Base-by-base conservation (phyloP, 2,113 vertebrate species). In the Notothenia coriiceps region DNA sequence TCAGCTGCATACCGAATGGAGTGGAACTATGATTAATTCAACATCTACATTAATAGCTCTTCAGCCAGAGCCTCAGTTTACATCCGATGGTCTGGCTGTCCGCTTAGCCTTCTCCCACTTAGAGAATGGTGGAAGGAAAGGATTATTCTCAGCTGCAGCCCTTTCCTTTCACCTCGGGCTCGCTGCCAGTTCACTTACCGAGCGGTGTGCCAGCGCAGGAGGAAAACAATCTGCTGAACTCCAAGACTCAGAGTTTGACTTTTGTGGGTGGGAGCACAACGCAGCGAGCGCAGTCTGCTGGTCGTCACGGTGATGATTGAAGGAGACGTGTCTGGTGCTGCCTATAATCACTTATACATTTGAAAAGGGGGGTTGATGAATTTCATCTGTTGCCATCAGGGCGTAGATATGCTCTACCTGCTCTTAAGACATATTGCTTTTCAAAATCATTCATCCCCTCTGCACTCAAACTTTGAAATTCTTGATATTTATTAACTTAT, bases 1-100 rank as follows among this genome's bases (percentile, higher is more conserved):
- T 87, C 89, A 77, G 87, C 88, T 75, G 84, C 89, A 85, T 80
- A 55, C 73, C 70, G 75, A 86, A 86, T 80, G 80, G 74, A 86
- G 77, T 68, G 70, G 74, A 79, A 86, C 76, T 83, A 92, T 94
- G 92, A 95, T 93, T 93, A 89, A 95, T 95, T 92, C 80, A 93
- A 93, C 92, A 93, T 94, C 90, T 93, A 91, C 90, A 86, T 89
- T 88, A 92, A 91, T 88, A 86, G 82, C 74, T 84, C 90, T 89
- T 86, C 81, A 77, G 72, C 79, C 77, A 73, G 74, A 63, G 82
- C 18, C 77, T 89, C 86, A 44, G 74, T 91, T 93, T 80, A 80
- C 77, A 81, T 76, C 79, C 18, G 79, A 35, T 17, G 68, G 46
- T 57, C 63, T 22, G 84, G 40, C 76, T 71, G 77, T 87, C 77